Evolutionary conservation across 2,797 vertebrate species (phyloP), one percentile per base, ranked within the genome.

Genomic region (Coilia nasus): DNA sequence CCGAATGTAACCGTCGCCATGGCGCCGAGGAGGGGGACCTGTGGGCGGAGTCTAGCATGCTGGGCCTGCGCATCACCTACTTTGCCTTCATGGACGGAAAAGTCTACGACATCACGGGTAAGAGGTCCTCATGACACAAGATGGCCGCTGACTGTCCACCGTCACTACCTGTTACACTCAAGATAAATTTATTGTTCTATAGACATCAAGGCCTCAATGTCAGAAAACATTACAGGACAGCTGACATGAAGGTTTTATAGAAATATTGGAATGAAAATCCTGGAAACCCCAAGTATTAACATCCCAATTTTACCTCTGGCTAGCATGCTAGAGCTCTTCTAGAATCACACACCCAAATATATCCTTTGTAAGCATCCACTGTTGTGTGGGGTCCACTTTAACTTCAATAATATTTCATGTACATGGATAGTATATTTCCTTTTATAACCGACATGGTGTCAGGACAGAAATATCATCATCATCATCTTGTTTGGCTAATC

Each of bases 101-200:
- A 85, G 96, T 99, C 80, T 98, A 96, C 83, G 98, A 99, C 88
- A 97, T 99, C 86, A 99, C 97, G 91, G 98, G 98, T 99, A 94
- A 54, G 14, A 54, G 7, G 50, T 14, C 14, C 7, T 54, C 50
- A 54, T 3, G 14, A 9, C 50, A 54, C 14, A 54, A 54, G 35
- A 41, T 41, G 35, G 35, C 35, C 35, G 5, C 35, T 41, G 35
- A 54, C 50, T 54, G 50, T 47, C 10, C 12, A 57, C 56, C 3
- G 56, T 59, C 57, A n/a, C 50, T 54, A 54, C 17, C 5, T 21
- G 57, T 21, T 17, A 59, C 19, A 19, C 17, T 59, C 57, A 21
- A 21, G 5, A 59, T 19, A 21, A 2, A 59, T 59, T 4, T 21
- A 19, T 17, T 3, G 57, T 59, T 19, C 1, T 5, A 7, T 19